These are phyloP conservation scores for Ceyx melanurus DNA, from an alignment of 2,113 vertebrate genomes.

Conservation along the genomic window DNA sequence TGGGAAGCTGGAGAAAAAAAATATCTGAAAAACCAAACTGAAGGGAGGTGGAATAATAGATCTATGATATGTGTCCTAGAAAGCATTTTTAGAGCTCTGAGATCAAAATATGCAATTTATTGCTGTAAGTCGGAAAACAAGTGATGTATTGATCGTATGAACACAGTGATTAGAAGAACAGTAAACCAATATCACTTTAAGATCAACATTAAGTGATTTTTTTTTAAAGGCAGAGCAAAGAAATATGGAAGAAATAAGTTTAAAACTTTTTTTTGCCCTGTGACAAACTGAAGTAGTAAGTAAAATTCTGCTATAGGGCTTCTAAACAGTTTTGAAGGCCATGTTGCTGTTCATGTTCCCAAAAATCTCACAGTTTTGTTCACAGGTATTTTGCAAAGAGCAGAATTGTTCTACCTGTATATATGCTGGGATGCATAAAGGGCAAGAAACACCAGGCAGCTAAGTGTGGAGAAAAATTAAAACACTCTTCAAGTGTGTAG, in stretches of 20 bases:
- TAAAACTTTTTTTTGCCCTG: background rate
- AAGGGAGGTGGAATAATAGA: background rate
- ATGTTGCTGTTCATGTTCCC: background rate
- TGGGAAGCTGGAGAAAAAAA: background rate
- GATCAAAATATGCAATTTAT: background rate
- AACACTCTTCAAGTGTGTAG: background rate
- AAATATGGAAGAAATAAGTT: background rate
- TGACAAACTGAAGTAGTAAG: background rate
- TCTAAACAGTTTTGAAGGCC: background rate
- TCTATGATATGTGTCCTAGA: background rate
- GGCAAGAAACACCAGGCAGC: background rate
- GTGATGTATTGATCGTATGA: background rate
- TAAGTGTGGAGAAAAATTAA: background rate
- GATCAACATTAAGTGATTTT: background rate
- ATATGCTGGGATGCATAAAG: background rate
- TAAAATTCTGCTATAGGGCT: background rate
- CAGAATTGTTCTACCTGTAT: background rate
- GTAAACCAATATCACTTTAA: background rate
- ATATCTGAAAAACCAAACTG: background rate
- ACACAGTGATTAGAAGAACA: background rate
- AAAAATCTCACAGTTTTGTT: background rate
- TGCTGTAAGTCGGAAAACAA: background rate
- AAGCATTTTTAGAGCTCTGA: background rate
- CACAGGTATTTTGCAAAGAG: background rate
- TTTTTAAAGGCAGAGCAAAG: background rate